These are phyloP conservation scores for Prionace glauca DNA, from an alignment of 2,797 vertebrate genomes.

Conservation along the genomic window DNA sequence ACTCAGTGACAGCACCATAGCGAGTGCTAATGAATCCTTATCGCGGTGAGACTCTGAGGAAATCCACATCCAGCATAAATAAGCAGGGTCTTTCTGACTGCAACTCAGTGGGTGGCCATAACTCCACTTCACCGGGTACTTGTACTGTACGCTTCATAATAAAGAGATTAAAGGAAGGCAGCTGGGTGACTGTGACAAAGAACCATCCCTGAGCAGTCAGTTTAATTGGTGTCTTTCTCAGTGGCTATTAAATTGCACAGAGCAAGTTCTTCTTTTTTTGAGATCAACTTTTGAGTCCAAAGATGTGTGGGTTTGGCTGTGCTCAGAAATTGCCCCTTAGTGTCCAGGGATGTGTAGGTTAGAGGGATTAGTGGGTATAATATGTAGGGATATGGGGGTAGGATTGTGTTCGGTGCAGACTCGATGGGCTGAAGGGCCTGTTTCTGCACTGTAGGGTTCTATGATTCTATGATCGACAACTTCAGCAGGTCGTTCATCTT, in stretches of 20 bases:
- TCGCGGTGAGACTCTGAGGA: background rate
- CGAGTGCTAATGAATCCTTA: background rate
- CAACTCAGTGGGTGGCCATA: background rate
- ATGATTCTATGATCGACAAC: too few species aligned
- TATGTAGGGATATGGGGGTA: too few species aligned
- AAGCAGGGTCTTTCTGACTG: background rate
- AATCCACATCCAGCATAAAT: background rate
- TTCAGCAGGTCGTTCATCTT: background rate
- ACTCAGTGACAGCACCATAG: background rate
- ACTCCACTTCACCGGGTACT: background rate
- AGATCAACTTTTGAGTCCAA: too few species aligned
- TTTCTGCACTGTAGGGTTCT: too few species aligned
- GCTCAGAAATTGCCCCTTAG: too few species aligned
- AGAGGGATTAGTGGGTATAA: too few species aligned
- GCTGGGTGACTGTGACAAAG: background rate
- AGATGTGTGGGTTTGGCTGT: too few species aligned
- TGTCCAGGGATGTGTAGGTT: too few species aligned
- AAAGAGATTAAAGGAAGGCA: background rate
- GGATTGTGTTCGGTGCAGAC: too few species aligned
- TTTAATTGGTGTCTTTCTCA: conserved; percentile 9
- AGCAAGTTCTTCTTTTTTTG: background rate
- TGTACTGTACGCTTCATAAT: background rate
- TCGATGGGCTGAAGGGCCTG: too few species aligned
- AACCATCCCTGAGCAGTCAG: background rate
- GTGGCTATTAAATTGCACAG: background rate